Conservation (phyloP, 2,888 invertebrate genomes). For the Acanthopleura granulata region DNA sequence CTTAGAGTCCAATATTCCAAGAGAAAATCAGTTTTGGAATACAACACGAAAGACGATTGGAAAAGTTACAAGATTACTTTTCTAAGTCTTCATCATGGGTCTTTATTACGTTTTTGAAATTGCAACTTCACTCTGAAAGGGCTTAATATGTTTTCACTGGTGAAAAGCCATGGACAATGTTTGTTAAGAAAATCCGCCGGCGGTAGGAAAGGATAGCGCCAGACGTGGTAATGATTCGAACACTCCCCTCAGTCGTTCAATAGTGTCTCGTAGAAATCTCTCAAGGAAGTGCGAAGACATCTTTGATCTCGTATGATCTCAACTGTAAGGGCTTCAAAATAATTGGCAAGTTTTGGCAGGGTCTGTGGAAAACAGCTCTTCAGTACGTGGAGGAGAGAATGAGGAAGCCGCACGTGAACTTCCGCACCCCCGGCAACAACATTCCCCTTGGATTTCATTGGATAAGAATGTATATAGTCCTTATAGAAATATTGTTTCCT, state of each 20-base stretch:
- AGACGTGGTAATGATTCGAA: slow-evolving; percentile 2
- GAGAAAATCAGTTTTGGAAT: too few relatives aligned
- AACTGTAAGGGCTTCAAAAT: slow-evolving; percentile 10
- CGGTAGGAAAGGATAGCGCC: background rate
- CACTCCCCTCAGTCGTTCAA: background rate
- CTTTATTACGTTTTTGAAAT: slow-evolving; percentile 8
- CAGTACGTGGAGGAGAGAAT: background rate
- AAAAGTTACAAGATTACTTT: too few relatives aligned
- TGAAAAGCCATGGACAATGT: background rate
- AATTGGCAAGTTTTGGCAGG: slow-evolving; percentile 7
- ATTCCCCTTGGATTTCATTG: background rate
- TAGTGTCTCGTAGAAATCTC: background rate
- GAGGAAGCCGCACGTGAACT: background rate
- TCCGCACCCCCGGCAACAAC: background rate
- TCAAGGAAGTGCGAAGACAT: background rate
- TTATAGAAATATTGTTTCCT: too few relatives aligned
- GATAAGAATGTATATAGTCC: background rate
- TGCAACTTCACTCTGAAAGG: background rate
- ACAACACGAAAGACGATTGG: too few relatives aligned
- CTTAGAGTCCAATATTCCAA: too few relatives aligned
- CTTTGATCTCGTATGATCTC: slow-evolving; percentile 4
- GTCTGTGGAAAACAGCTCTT: slow-evolving; percentile 1
- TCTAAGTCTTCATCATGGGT: background rate
- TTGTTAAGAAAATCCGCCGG: background rate
- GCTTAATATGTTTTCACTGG: slow-evolving; percentile 5